A percentile compares a stretch with the other conserved stretches of the same genome.
Evolutionary conservation across 2,888 invertebrate species (phyloP).

Genomic region (Suillia variegata): DNA sequence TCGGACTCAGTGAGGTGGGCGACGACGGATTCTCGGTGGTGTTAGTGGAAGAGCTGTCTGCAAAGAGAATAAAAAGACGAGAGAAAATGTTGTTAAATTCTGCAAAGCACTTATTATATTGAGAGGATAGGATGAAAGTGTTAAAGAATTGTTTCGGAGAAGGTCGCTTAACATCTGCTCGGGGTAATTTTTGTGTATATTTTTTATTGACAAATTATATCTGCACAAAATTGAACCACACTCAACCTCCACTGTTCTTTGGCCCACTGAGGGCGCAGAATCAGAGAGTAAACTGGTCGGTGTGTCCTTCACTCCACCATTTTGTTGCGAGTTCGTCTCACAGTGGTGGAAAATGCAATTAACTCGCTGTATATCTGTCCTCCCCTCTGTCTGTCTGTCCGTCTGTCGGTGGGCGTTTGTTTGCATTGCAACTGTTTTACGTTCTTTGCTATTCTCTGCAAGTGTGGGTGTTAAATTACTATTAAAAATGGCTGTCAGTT

Average conservation of each 20-base stretch:
- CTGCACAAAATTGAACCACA: neutral
- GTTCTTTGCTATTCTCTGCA: neutral
- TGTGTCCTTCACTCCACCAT: slow-evolving; percentile 1
- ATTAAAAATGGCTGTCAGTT: slow-evolving; percentile 55
- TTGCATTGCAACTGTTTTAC: slow-evolving; percentile 1
- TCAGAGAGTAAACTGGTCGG: slow-evolving; percentile 36
- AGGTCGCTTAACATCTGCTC: no score
- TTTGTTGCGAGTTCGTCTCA: neutral
- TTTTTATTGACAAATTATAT: neutral
- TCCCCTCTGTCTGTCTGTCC: slow-evolving; percentile 12
- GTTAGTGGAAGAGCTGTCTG: slow-evolving; percentile 76
- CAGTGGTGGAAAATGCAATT: slow-evolving; percentile 29
- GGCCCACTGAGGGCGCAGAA: slow-evolving; percentile 41
- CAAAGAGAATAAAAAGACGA: slow-evolving; percentile 52
- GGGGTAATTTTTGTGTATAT: neutral
- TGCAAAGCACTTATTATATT: neutral
- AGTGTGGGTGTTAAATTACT: slow-evolving; percentile 41
- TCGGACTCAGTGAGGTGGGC: slow-evolving; percentile 67
- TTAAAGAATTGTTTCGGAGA: neutral
- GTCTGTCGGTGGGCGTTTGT: slow-evolving; percentile 22
- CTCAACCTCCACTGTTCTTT: neutral
- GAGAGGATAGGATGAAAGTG: slow-evolving; percentile 19
- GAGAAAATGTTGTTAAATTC: slow-evolving; percentile 2
- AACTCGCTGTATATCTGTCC: slow-evolving; percentile 7
- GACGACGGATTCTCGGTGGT: slow-evolving; percentile 72